Percentiles rank a stretch among this genome's conserved stretches.
Conservation (phyloP, 2,888 invertebrate genomes). For the Brassicogethes aeneus region DNA sequence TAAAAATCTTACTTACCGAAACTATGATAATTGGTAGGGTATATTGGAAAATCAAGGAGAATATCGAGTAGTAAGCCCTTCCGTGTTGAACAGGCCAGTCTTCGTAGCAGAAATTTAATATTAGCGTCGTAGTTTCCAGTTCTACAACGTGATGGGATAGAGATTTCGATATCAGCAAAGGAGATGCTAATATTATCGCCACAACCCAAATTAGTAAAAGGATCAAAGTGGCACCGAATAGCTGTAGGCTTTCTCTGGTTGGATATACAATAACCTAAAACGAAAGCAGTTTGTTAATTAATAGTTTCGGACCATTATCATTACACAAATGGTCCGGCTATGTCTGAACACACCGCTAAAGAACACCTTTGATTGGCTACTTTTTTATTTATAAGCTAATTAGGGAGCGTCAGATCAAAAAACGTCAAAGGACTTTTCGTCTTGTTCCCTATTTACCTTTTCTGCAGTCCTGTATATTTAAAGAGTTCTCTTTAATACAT, state of each 20-base stretch:
- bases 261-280: slow-evolving; percentile 77
- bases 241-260: slow-evolving; percentile 67
- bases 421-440: too few relatives aligned
- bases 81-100: slow-evolving; percentile 69
- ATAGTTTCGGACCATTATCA: too few relatives aligned
- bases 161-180: slow-evolving; percentile 65
- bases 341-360: too few relatives aligned
- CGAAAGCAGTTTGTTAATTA: slow-evolving; percentile 14
- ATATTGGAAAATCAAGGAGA: slow-evolving; percentile 78
- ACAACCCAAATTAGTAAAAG: slow-evolving; percentile 64
- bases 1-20: slow-evolving; percentile 44
- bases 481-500: too few relatives aligned
- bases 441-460: too few relatives aligned
- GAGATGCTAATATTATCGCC: slow-evolving; percentile 67
- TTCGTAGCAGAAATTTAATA: slow-evolving; percentile 67
- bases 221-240: slow-evolving; percentile 63
- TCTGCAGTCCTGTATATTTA: too few relatives aligned
- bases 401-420: too few relatives aligned
- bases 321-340: too few relatives aligned
- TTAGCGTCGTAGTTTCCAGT: slow-evolving; percentile 45
- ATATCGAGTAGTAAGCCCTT: slow-evolving; percentile 71
- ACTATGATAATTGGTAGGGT: slow-evolving; percentile 76
- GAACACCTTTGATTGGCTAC: too few relatives aligned
- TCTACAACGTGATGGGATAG: slow-evolving; percentile 49
- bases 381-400: too few relatives aligned